Base-by-base conservation (phyloP, 2,797 vertebrate species). In the Spea hammondii region DNA sequence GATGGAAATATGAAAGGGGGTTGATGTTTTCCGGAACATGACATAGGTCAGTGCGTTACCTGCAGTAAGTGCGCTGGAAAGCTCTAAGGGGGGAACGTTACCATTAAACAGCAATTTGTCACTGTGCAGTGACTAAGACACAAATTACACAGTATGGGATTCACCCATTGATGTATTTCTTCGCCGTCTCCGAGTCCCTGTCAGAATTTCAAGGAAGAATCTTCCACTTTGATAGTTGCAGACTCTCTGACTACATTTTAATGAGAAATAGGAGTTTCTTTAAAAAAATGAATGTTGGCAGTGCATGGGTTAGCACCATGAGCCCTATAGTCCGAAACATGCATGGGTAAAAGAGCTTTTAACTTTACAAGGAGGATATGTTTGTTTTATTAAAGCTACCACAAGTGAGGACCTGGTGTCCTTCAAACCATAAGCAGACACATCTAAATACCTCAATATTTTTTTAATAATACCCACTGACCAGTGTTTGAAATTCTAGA, bases 91-190 rank as follows among this genome's bases (percentile, higher is more conserved):
- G 11, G 70, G 74, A 82, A 73, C 70, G 54, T 72, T 77, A 64
- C 51, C 70, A 81, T 71, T 64, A 72, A 50, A 59, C 53, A 72
- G 74, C 79, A 73, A 77, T 82, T 73, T 82, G 74, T 82, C 74
- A 82, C 62, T 68, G 64, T 77, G 69, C 17, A 45, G 70, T 72
- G 69, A 73, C 74, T 73, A 73, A 72, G 79, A 77, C 74, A 77
- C 70, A 82, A 77, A 82, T 82, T 77, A 77, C 55, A 82, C 55
- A 65, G 74, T 71, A 59, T 47, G 47, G 79, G 74, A 77, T 68
- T 82, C 70, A 55, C 70, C 74, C 70, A 69, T 57, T 73, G 74
- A 77, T 82, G 74, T 76, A 67, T 77, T 82, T 64, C 70, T 77
- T 64, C 53, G 77, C 47, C 59, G 65, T 57, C 51, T 67, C 70